Evolutionary conservation across 2,888 invertebrate species (phyloP).

Genomic region (Leuctra nigra): DNA sequence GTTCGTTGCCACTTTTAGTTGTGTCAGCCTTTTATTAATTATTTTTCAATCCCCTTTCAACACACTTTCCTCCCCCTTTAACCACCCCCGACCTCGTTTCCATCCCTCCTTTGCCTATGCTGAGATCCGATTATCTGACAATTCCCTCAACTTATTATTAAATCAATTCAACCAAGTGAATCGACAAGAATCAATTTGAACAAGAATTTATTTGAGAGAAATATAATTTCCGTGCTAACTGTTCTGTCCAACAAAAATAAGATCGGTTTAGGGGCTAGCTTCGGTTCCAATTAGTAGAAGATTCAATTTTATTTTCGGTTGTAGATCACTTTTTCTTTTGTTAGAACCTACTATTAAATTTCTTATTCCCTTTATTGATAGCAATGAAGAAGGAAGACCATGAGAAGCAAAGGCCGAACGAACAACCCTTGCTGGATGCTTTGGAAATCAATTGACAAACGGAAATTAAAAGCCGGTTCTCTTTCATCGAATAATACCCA

Average conservation of each 20-base stretch:
- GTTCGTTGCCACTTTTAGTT: slow-evolving; percentile 1
- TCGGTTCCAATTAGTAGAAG: slow-evolving; percentile 8
- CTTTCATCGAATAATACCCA: too few species aligned
- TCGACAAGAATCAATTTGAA: slow-evolving; percentile 11
- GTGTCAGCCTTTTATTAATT: slow-evolving; percentile 18
- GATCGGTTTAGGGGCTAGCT: slow-evolving; percentile 1
- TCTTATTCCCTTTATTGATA: too few species aligned
- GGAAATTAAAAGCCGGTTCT: too few species aligned
- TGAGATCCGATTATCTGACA: slow-evolving; percentile 16
- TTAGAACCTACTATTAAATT: too few species aligned
- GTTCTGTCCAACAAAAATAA: background rate
- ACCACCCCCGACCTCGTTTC: background rate
- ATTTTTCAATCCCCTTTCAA: slow-evolving; percentile 18
- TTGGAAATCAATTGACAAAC: too few species aligned
- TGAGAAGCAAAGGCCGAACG: too few species aligned
- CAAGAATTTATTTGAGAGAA: slow-evolving; percentile 7
- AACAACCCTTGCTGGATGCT: too few species aligned
- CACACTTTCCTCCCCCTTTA: slow-evolving; percentile 3
- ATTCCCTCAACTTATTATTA: slow-evolving; percentile 17
- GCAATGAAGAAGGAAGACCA: too few species aligned
- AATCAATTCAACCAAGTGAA: slow-evolving; percentile 17
- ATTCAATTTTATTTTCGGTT: background rate
- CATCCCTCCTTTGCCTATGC: background rate
- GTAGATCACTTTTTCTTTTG: too few species aligned
- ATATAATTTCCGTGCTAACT: background rate